These are phyloP conservation scores for Enteromius argenteus DNA, from an alignment of 2,797 vertebrate species.

Conservation along the genomic window DNA sequence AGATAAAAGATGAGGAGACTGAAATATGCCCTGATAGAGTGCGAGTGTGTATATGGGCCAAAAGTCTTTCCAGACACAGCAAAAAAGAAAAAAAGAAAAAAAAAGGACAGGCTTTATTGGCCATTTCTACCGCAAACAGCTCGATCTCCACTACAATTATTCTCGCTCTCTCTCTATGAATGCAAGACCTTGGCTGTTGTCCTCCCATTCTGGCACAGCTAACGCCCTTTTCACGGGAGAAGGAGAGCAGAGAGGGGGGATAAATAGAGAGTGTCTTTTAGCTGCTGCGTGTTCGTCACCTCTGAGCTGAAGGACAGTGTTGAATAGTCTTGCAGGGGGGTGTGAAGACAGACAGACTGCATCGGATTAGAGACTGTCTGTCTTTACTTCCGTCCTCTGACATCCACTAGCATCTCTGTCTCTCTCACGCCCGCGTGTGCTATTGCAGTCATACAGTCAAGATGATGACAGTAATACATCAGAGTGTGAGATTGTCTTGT, in stretches of 20 bases:
- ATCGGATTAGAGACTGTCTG: slow-evolving; percentile 51
- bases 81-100: slow-evolving; percentile 31
- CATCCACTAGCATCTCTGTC: slow-evolving; percentile 26
- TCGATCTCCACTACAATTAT: slow-evolving; percentile 50
- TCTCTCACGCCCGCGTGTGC: background rate
- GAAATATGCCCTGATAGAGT: slow-evolving; percentile 46
- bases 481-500: slow-evolving; percentile 24
- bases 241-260: slow-evolving; percentile 45
- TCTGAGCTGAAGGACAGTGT: slow-evolving; percentile 61
- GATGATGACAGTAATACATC: slow-evolving; percentile 43
- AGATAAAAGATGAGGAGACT: slow-evolving; percentile 36
- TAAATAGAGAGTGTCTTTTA: slow-evolving; percentile 58
- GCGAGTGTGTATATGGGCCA: slow-evolving; percentile 15
- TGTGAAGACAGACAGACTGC: slow-evolving; percentile 53
- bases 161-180: slow-evolving; percentile 45
- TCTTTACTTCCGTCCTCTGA: slow-evolving; percentile 38
- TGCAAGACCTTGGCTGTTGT: slow-evolving; percentile 56
- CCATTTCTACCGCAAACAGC: slow-evolving; percentile 36
- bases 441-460: background rate
- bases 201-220: slow-evolving; percentile 40
- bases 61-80: slow-evolving; percentile 20
- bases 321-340: slow-evolving; percentile 55
- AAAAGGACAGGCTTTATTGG: slow-evolving; percentile 34
- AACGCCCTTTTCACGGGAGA: slow-evolving; percentile 45
- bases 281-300: slow-evolving; percentile 57